Conservation (phyloP, 2,113 vertebrate genomes). For the Petaurus breviceps region DNA sequence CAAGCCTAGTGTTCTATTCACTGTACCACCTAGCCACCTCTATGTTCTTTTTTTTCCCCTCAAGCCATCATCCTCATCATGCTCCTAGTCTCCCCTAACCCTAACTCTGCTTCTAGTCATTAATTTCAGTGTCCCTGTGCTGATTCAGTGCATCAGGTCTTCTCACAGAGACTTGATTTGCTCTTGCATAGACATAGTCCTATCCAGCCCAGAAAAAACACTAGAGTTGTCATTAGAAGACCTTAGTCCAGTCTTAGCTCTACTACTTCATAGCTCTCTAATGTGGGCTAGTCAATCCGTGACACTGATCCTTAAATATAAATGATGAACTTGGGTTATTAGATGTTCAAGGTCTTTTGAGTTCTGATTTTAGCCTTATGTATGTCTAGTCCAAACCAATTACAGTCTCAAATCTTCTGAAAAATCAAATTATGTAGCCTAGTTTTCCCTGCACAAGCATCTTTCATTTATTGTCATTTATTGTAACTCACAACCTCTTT, state of each 20-base stretch:
- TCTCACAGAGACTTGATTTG: neutral
- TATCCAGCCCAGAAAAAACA: neutral
- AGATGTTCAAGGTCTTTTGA: neutral
- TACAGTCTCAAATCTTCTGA: neutral
- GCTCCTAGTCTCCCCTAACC: neutral
- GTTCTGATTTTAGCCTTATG: neutral
- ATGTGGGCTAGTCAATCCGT: neutral
- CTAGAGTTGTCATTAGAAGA: neutral
- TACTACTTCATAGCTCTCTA: neutral
- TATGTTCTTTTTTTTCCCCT: too few relatives aligned
- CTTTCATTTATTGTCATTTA: neutral
- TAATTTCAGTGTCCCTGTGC: neutral
- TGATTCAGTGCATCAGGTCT: neutral
- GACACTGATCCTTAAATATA: neutral
- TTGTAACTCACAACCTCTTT: neutral
- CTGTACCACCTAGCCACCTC: too few relatives aligned
- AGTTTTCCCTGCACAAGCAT: neutral
- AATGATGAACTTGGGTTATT: neutral
- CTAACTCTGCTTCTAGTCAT: neutral
- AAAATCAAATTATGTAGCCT: neutral
- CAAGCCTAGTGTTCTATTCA: too few relatives aligned
- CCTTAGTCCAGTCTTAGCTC: neutral
- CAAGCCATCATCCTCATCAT: neutral
- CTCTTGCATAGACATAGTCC: neutral
- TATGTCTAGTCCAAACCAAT: neutral